Conservation (phyloP, 37 sponge, comb jelly and placozoan genomes). For the Mnemiopsis leidyi region DNA sequence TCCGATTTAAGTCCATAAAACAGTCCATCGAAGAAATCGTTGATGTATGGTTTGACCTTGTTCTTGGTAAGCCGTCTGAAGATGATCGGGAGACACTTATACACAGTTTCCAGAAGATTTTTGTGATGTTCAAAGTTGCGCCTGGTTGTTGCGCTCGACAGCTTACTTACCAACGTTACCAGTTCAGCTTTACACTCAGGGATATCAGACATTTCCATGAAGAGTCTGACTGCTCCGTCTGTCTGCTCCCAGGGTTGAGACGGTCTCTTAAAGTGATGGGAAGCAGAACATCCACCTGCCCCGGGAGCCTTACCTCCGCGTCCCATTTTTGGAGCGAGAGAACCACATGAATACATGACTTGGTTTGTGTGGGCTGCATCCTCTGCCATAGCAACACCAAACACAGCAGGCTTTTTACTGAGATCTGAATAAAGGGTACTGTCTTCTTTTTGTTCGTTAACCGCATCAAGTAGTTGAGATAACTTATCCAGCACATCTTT, state of each 20-base stretch:
- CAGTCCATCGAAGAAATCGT: slow-evolving; percentile 62
- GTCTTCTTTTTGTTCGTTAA: slow-evolving; percentile 65
- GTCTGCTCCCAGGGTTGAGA: slow-evolving; percentile 93
- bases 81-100: slow-evolving; percentile 70
- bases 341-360: slow-evolving; percentile 96
- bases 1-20: slow-evolving; percentile 57
- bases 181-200: slow-evolving; percentile 30
- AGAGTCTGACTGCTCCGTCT: slow-evolving; percentile 76
- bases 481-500: neutral
- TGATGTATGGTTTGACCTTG: slow-evolving; percentile 55
- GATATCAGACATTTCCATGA: slow-evolving; percentile 74
- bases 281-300: slow-evolving; percentile 74
- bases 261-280: slow-evolving; percentile 75
- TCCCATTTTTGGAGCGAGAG: slow-evolving; percentile 90
- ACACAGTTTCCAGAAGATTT: slow-evolving; percentile 73
- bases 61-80: slow-evolving; percentile 63
- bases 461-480: slow-evolving; percentile 70
- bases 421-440: slow-evolving; percentile 68
- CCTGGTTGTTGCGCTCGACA: slow-evolving; percentile 70
- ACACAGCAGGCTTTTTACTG: slow-evolving; percentile 74
- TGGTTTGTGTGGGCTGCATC: slow-evolving; percentile 32
- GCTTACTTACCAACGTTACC: slow-evolving; percentile 68
- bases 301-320: slow-evolving; percentile 69
- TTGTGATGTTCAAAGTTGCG: slow-evolving; percentile 81
- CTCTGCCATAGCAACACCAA: slow-evolving; percentile 79